Base-by-base conservation (phyloP, 2,888 invertebrate species). In the Listrodromus nycthemerus region DNA sequence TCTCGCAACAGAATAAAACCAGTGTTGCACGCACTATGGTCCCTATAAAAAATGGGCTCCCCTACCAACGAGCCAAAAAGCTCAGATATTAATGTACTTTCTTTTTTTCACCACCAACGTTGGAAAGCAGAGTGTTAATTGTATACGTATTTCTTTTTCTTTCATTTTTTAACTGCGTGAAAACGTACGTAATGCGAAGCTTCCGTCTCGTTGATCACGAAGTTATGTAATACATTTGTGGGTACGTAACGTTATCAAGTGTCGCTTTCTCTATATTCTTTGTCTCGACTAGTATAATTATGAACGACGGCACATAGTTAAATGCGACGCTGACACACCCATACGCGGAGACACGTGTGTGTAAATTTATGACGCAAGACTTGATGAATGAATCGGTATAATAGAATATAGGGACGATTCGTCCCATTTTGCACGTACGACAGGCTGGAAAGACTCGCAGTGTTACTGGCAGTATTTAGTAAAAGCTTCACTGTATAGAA, bases 161-260 rank as follows among this genome's bases (percentile, higher is more conserved):
- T 55, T 33, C 10, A 45, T 45, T 45, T 45, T 45, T 45, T 45
- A n/a, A 55, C 30, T 41, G 45, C 73, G 27, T 45, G 58, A 61
- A 73, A 21, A 61, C 58, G 27, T 27, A 73, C 27, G 41, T 30
- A 45, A 27, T 41, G 1, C 30, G 63, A 16, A 13, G 48, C 48
- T 84, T 84, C 80, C 84, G 78, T 81, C 77, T 81, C 80, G 81
- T 65, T 84, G 78, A 84, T 84, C 78, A 78, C 80, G 84, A 84
- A 84, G 71, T 63, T 63, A 63, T 37, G 33, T 33, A 33, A 63
- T 37, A 33, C 63, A 73, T 58, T 58, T 58, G 58, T 41, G 58
- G 58, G 21, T 27, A 41, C 71, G 27, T 45, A 45, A 58, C 61
- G n/a, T 63, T 24, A 19, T 74, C 45, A 63, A 74, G 48, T 63